phyloP scores from a whole-genome alignment of 2,888 invertebrate genomes.

The Herminia tarsipennalis region DNA sequence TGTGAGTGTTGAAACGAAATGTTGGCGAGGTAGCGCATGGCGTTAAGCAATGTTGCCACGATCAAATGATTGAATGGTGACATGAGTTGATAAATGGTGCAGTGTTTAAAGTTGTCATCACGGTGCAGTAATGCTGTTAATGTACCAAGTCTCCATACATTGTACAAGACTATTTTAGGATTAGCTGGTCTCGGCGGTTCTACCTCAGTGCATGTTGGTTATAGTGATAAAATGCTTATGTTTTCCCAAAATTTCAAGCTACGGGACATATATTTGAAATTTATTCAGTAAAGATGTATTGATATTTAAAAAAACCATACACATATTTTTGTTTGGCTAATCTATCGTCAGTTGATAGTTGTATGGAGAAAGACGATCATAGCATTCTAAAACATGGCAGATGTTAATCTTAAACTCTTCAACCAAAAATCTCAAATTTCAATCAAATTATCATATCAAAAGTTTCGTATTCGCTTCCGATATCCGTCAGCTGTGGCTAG shows the following conservation, averaged over 20 bases:
- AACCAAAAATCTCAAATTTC: conserved; percentile 9
- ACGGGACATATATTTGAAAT: too few relatives aligned
- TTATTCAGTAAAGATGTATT: too few relatives aligned
- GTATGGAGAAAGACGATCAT: neutral
- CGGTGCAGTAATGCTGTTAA: too few relatives aligned
- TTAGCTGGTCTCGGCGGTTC: too few relatives aligned
- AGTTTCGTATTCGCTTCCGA: conserved; percentile 14
- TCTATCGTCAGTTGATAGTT: neutral
- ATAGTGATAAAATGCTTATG: too few relatives aligned
- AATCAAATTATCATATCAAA: conserved; percentile 17
- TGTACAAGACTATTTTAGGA: too few relatives aligned
- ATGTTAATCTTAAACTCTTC: neutral
- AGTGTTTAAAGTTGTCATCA: too few relatives aligned
- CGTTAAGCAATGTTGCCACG: neutral
- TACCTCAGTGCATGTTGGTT: too few relatives aligned
- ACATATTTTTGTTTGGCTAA: neutral
- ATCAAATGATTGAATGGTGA: neutral
- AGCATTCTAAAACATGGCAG: neutral
- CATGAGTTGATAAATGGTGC: neutral
- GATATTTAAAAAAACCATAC: too few relatives aligned
- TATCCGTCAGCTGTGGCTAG: conserved; percentile 14
- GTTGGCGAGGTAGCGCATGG: neutral
- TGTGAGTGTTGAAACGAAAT: neutral
- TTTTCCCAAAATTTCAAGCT: too few relatives aligned
- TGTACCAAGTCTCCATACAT: too few relatives aligned